phyloP scores from a whole-genome alignment of 2,888 invertebrate species.

The Shargacucullia verbasci region DNA sequence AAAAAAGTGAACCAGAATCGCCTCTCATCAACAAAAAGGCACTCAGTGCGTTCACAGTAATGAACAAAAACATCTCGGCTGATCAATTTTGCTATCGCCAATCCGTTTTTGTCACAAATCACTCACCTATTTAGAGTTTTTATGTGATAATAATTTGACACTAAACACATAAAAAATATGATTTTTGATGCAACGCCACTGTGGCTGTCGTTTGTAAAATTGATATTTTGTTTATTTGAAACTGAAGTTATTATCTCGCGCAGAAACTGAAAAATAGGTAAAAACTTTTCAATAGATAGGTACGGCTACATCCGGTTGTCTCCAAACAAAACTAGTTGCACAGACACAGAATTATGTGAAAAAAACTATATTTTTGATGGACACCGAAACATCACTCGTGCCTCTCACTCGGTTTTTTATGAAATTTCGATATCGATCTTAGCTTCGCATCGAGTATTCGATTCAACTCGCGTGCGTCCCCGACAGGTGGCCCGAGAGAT shows the following conservation, averaged over 20 bases:
- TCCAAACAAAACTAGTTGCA: neutral
- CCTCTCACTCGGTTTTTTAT: slow-evolving; percentile 30
- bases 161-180: slow-evolving; percentile 7
- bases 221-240: slow-evolving; percentile 1
- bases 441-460: slow-evolving; percentile 49
- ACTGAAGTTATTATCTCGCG: no score
- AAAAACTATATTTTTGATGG: neutral
- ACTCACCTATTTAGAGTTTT: slow-evolving; percentile 45
- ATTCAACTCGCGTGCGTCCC: slow-evolving; percentile 55
- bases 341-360: neutral
- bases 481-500: slow-evolving; percentile 64
- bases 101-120: slow-evolving; percentile 55
- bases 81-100: slow-evolving; percentile 53
- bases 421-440: slow-evolving; percentile 51
- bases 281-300: neutral
- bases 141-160: slow-evolving; percentile 30
- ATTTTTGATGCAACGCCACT: slow-evolving; percentile 5
- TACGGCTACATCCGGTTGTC: neutral
- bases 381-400: neutral
- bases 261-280: neutral
- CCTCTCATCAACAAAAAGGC: slow-evolving; percentile 45
- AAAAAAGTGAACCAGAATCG: slow-evolving; percentile 46
- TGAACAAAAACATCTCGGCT: slow-evolving; percentile 51
- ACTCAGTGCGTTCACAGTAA: slow-evolving; percentile 35
- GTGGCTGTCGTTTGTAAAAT: slow-evolving; percentile 16